A percentile compares a stretch with the other conserved stretches of the same genome.
phyloP scores from a whole-genome alignment of 2,888 invertebrate genomes.

The Tanypteryx hageni region DNA sequence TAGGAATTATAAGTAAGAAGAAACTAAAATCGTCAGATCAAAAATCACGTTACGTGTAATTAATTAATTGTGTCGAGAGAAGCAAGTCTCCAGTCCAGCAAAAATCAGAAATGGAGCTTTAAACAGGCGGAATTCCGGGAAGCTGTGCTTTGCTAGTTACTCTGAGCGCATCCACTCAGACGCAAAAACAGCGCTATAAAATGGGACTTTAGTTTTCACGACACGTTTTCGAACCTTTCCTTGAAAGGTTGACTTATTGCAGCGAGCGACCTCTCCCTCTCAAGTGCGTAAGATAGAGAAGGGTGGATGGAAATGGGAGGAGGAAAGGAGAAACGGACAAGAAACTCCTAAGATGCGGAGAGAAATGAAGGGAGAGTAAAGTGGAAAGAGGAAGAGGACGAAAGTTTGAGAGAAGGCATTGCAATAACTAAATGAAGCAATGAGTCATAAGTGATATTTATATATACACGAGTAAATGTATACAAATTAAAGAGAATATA shows the following conservation, averaged over 20 bases:
- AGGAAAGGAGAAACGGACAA: not conserved
- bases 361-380: not conserved
- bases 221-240: slow-evolving; percentile 16
- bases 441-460: not conserved
- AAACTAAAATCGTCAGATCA: no score
- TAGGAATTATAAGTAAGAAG: no score
- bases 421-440: not conserved
- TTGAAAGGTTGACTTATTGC: slow-evolving; percentile 51
- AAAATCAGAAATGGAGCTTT: not conserved
- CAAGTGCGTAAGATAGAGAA: slow-evolving; percentile 20
- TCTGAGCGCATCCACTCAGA: not conserved
- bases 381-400: not conserved
- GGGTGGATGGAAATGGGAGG: no score
- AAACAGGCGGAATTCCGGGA: slow-evolving; percentile 20
- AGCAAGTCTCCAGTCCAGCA: not conserved
- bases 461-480: no score
- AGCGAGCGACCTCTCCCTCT: not conserved
- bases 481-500: no score
- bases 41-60: not conserved
- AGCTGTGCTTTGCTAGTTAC: not conserved
- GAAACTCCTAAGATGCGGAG: not conserved
- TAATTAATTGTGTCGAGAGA: not conserved
- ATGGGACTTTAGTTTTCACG: slow-evolving; percentile 36
- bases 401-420: not conserved
- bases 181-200: slow-evolving; percentile 27